phyloP scores from a whole-genome alignment of 2,113 vertebrate genomes.

The Trichechus manatus region DNA sequence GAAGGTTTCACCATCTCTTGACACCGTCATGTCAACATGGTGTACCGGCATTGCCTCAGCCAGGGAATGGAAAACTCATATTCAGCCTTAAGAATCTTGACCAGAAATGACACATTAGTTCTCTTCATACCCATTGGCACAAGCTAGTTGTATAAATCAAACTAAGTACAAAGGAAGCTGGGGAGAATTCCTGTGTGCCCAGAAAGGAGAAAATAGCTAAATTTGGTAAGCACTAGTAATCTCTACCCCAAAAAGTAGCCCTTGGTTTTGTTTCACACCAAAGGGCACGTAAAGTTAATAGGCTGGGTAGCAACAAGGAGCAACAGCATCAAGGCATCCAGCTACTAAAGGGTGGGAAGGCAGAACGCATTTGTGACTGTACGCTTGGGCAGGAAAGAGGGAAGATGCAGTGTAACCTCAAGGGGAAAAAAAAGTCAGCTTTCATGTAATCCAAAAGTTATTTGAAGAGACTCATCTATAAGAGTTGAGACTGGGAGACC shows the following conservation, averaged over 20 bases:
- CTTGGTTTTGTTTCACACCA: neutral
- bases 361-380: neutral
- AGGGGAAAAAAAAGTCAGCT: neutral
- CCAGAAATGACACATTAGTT: constrained; percentile 19
- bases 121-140: neutral
- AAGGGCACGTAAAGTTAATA: neutral
- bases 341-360: neutral
- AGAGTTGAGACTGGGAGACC: neutral
- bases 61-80: neutral
- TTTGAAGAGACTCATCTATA: neutral
- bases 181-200: neutral
- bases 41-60: neutral
- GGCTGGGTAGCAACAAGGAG: neutral
- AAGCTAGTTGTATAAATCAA: neutral
- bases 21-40: neutral
- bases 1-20: neutral
- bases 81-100: neutral
- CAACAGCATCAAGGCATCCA: neutral
- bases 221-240: neutral
- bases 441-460: neutral
- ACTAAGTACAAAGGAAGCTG: neutral
- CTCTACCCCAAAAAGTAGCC: neutral
- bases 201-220: neutral
- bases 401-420: neutral
- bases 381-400: neutral